Evolutionary conservation across 2,113 vertebrate species (phyloP), one percentile per base, ranked within the genome.

Genomic region (Pyrgilauda ruficollis): DNA sequence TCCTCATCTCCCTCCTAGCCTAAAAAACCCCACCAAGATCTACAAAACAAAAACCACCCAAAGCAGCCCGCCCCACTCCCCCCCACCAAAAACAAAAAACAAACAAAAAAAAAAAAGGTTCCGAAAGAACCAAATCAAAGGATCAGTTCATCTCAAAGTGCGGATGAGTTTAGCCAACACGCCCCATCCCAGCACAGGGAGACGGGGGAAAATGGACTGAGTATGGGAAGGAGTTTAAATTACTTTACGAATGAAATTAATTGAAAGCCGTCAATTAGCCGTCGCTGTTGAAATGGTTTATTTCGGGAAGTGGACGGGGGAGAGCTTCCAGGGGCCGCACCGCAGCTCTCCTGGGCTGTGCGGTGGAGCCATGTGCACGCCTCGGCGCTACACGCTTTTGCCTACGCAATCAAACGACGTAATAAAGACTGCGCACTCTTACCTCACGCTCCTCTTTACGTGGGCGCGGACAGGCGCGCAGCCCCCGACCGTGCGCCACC

Each of bases 121-220:
- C 15, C 15, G 16, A 21, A 53, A 21, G 26, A 33, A 9, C 1
- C 12, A 30, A 81, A 58, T 13, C 10, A 41, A 35, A 53, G 35
- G 2, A 68, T 6, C 4, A 24, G 39, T 12, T 1, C 43, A 30
- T 41, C 39, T 52, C 27, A 10, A 58, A 77, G 21, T 6, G 41
- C 0, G 0, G 13, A 22, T 47, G 6, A 30, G 7, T 61, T 76
- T 31, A 37, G 18, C 50, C 33, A 31, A 5, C 7, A 0, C 2
- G 2, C 26, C 33, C 5, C 1, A 61, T n/a, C 64, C 43, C 70
- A 18, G 12, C 44, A 3, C 15, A 11, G 15, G 23, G 61, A 63
- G 35, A 15, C 1, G 4, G 30, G 21, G 21, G 0, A 0, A 73
- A 75, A 59, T 0, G 17, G 47, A 7, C 26, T 8, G 52, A 50